Evolutionary conservation across 2,888 invertebrate genomes (phyloP), one percentile per base, ranked within the genome.

Genomic region (Epirrhoe tristata): DNA sequence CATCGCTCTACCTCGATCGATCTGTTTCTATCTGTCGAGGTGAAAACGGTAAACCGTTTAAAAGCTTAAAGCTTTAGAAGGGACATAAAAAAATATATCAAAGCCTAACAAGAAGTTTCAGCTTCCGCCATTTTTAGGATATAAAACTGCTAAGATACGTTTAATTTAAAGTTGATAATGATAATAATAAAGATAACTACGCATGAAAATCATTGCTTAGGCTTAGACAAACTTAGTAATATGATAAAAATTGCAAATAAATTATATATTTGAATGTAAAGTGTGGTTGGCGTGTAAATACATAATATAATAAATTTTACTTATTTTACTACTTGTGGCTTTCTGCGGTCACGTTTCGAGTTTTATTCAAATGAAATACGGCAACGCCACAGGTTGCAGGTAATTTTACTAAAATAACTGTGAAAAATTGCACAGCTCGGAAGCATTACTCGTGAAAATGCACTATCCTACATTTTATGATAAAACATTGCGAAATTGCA

Each of bases 11-110:
- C 32, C 36, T 46, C 46, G 56, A 60, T 63, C 54, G 39, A 60
- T 56, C 55, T 24, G 17, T 59, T 34, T 53, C n/a, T 56, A 56
- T 67, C 59, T 62, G 24, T 57, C 62, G 62, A 67, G 59, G 63
- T 31, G 68, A 36, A 58, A 61, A 54, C 17, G n/a, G 58, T 24
- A 48, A 36, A 43, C 58, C 58, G 39, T 51, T 51, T 52, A 6
- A 52, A 52, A 31, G 10, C 52, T 0, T n/a, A 50, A 24, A 24
- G 12, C 12, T 12, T n/a, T 48, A 48, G 16, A 16, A 16, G 14
- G 24, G 24, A 24, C 1, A 24, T 24, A 24, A 24, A 24, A 24
- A 24, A 24, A 24, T 24, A 24, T 24, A 3, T 3, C 24, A 24
- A 24, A 24, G 3, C 24, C 3, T 24, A 24, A 24, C 24, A 3